Evolutionary conservation across 1,140 invertebrate species (phyloP).

Genomic region (Ladona fulva): DNA sequence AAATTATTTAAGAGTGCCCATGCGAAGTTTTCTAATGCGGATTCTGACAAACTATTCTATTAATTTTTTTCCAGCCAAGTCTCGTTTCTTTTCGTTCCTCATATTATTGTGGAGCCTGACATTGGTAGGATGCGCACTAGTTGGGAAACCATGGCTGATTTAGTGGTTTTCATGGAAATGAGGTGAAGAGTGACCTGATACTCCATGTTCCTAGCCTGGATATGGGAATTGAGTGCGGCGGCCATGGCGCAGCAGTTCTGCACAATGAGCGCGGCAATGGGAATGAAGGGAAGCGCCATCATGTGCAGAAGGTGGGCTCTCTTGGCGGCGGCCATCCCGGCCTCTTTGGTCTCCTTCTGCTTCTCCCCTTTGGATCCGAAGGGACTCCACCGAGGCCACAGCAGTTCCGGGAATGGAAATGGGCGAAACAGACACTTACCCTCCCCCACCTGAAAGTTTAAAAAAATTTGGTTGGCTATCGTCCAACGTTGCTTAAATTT

Average conservation of each 20-base stretch:
- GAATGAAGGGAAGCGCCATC: slow-evolving; percentile 36
- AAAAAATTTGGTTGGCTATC: too few species aligned
- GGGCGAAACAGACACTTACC: background rate
- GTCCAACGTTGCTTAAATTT: too few species aligned
- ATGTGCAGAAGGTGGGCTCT: slow-evolving; percentile 34
- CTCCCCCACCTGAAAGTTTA: background rate
- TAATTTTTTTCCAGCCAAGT: too few species aligned
- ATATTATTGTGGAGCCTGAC: too few species aligned
- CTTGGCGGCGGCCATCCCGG: slow-evolving; percentile 23
- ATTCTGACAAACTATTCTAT: too few species aligned
- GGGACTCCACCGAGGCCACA: background rate
- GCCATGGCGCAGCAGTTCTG: slow-evolving; percentile 36
- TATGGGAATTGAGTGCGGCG: background rate
- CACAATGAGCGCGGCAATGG: slow-evolving; percentile 34
- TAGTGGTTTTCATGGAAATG: too few species aligned
- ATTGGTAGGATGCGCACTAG: too few species aligned
- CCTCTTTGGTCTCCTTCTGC: background rate
- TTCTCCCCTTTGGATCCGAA: background rate
- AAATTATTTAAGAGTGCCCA: too few species aligned
- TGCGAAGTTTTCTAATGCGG: too few species aligned
- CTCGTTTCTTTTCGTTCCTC: too few species aligned
- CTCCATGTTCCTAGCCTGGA: background rate
- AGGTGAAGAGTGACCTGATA: too few species aligned
- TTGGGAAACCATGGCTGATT: too few species aligned
- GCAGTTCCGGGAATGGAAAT: background rate